Evolutionary conservation across 2,113 vertebrate species (phyloP).

Genomic region (Otis tarda): DNA sequence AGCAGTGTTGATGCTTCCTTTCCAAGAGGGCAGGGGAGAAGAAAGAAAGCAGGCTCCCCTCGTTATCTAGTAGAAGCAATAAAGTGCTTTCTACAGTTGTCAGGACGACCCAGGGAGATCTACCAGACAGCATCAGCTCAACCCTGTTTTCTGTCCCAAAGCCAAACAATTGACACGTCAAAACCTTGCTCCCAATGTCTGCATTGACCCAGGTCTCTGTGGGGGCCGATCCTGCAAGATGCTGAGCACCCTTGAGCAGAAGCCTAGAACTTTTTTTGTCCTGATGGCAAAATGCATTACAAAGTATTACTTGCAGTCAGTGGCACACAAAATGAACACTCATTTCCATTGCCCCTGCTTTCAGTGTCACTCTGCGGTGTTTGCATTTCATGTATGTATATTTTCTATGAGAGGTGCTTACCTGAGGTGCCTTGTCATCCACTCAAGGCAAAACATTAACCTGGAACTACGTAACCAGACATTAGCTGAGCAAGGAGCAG

Average conservation of each 20-base stretch:
- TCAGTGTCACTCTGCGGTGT: neutral
- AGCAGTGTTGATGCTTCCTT: neutral
- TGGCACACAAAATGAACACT: neutral
- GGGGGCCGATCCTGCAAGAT: neutral
- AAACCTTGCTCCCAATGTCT: neutral
- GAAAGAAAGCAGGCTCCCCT: constrained; percentile 54
- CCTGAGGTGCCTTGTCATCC: neutral
- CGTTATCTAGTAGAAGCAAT: constrained; percentile 48
- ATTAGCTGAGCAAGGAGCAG: neutral
- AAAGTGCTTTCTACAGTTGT: constrained; percentile 54
- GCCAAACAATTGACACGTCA: neutral
- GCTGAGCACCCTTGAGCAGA: neutral
- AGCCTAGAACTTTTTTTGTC: neutral
- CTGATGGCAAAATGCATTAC: neutral
- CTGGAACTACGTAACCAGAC: neutral
- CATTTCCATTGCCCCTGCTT: neutral
- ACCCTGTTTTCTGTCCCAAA: constrained; percentile 55
- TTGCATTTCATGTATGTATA: rapidly evolving
- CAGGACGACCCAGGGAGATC: constrained; percentile 41
- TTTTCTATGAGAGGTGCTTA: neutral
- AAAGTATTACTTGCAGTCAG: neutral
- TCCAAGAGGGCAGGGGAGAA: neutral
- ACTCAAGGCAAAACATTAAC: neutral
- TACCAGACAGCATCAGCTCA: constrained; percentile 11
- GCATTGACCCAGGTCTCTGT: neutral